Conservation (phyloP, 2,113 vertebrate species). For the Sturnus vulgaris region DNA sequence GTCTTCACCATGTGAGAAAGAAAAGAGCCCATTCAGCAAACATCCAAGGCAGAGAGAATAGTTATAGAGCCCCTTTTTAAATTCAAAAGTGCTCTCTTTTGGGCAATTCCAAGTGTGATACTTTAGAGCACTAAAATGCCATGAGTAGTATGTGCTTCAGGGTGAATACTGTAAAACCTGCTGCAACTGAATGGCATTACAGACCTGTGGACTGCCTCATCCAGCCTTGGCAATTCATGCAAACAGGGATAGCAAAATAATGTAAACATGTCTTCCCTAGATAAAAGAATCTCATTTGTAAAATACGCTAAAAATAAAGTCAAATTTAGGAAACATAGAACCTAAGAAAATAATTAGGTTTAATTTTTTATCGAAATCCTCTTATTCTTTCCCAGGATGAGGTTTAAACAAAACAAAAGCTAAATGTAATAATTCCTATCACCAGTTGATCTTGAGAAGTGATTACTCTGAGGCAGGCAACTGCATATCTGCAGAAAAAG, state of each 20-base stretch:
- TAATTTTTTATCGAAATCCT: slow-evolving; percentile 3
- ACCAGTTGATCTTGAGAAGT: not conserved
- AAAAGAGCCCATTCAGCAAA: slow-evolving; percentile 36
- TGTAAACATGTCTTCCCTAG: not conserved
- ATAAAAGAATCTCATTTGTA: not conserved
- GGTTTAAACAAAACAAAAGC: not conserved
- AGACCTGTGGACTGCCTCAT: not conserved
- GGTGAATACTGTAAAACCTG: not conserved
- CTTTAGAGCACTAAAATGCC: not conserved
- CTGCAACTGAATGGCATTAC: not conserved
- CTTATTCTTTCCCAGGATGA: not conserved
- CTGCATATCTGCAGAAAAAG: not conserved
- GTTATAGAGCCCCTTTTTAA: slow-evolving; percentile 44
- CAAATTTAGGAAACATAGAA: not conserved
- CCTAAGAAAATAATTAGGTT: not conserved
- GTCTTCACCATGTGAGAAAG: not conserved
- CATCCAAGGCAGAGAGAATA: slow-evolving; percentile 19
- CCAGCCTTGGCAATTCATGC: not conserved
- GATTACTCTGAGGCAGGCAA: not conserved
- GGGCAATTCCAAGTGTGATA: not conserved
- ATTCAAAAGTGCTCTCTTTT: slow-evolving; percentile 45
- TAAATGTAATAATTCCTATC: not conserved
- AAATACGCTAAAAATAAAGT: not conserved
- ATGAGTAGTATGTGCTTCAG: not conserved
- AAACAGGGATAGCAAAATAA: not conserved